Base-by-base conservation (phyloP, 1,140 invertebrate genomes). In the Neodiprion lecontei region DNA sequence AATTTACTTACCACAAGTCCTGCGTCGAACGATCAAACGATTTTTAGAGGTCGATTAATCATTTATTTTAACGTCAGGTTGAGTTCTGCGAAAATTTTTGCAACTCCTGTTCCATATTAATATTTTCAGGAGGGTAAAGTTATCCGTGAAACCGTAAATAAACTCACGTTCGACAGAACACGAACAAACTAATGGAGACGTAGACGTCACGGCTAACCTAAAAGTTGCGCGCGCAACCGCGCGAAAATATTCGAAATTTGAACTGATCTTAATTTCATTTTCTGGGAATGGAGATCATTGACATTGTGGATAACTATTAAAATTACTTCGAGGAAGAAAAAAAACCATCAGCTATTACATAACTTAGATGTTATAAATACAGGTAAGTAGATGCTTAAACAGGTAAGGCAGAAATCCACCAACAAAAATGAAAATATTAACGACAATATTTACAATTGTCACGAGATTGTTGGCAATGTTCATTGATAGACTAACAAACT, bases 121-220 rank as follows among this genome's bases (percentile, higher is more conserved):
- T 40, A 40, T 40, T 5, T 40, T 40, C 28, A 40, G 28, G 48
- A 23, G 69, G 40, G 70, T 76, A 80, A 76, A 72, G 75, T 61
- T 77, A 75, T 70, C n/a, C 53, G 11, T 61, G 53, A 11, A 61
- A 61, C n/a, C 53, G 53, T 61, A 61, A 61, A 61, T 61, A 61
- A 61, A 12, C 11, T 61, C 53, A 61, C 53, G 53, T 61, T 61
- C 53, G 11, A 12, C 53, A n/a, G 11, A 61, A 61, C 53, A 61
- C 53, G 78, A 82, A 80, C 76, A 79, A 81, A 65, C 61, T 23
- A 69, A 75, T 69, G 72, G 69, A 75, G 74, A 75, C 75, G 75
- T 76, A 50, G 68, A 83, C 79, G 81, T 82, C 81, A 83, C 76
- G 53, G 74, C 70, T 83, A 82, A 82, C 81, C 79, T 76, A 61